phyloP scores from a whole-genome alignment of 2,888 invertebrate species.

The Limnephilus rhombicus region DNA sequence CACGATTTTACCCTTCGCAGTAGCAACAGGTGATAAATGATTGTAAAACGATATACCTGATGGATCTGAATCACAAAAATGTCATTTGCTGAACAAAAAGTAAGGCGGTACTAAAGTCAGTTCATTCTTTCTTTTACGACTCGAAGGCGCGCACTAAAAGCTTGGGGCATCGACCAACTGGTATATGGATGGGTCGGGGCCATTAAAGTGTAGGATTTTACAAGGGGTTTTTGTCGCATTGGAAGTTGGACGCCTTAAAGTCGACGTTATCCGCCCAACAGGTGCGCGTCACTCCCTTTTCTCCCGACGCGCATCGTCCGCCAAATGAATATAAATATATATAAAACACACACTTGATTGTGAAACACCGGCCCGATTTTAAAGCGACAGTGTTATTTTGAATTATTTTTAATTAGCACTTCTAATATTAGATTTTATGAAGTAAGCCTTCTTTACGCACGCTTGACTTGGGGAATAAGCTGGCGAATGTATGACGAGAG shows the following conservation, averaged over 20 bases:
- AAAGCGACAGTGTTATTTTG: not conserved
- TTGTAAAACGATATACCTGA: not conserved
- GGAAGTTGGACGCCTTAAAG: conserved; percentile 10
- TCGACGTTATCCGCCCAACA: not conserved
- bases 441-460: too few species aligned
- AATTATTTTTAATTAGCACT: too few species aligned
- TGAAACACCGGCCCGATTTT: not conserved
- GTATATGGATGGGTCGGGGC: not conserved
- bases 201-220: conserved; percentile 35
- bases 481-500: too few species aligned
- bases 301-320: not conserved
- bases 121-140: conserved; percentile 18
- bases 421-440: too few species aligned
- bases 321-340: not conserved
- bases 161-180: not conserved
- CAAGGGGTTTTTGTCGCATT: conserved; percentile 2
- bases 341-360: not conserved
- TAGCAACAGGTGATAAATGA: conserved; percentile 31
- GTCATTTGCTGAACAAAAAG: conserved; percentile 12
- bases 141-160: conserved; percentile 6
- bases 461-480: too few species aligned
- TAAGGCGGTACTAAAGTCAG: not conserved
- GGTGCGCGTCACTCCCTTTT: conserved; percentile 17
- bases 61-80: conserved; percentile 12
- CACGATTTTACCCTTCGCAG: not conserved